A percentile compares a stretch with the other conserved stretches of the same genome.
Evolutionary conservation across 2,888 invertebrate genomes (phyloP).

Genomic region (Epinotia demarniana): DNA sequence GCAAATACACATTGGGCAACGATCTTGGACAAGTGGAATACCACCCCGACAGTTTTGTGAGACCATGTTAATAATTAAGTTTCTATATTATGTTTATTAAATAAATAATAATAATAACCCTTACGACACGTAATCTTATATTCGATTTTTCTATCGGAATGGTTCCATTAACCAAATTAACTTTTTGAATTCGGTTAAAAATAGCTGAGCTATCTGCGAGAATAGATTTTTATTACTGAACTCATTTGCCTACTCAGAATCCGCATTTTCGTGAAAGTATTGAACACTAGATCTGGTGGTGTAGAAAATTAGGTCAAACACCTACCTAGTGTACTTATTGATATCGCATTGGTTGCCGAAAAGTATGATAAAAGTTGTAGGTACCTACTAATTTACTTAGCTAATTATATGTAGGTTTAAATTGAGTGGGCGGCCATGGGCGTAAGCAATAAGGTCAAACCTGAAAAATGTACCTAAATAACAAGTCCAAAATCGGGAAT

Average conservation of each 20-base stretch:
- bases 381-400: not conserved
- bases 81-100: too few relatives aligned
- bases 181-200: too few relatives aligned
- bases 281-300: conserved; percentile 24
- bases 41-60: too few relatives aligned
- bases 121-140: too few relatives aligned
- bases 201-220: not conserved
- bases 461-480: not conserved
- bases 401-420: conserved; percentile 5
- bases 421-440: conserved; percentile 15
- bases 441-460: not conserved
- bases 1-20: too few relatives aligned
- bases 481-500: too few relatives aligned
- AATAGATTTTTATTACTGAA: not conserved
- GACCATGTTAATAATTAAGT: too few relatives aligned
- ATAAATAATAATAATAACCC: too few relatives aligned
- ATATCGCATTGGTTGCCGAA: conserved; percentile 15
- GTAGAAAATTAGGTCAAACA: conserved; percentile 20
- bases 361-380: conserved; percentile 11
- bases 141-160: too few relatives aligned
- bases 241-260: not conserved
- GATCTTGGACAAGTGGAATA: too few relatives aligned
- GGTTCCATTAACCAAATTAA: too few relatives aligned
- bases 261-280: conserved; percentile 3
- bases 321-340: conserved; percentile 7